Evolutionary conservation across 2,797 vertebrate genomes (phyloP), one percentile per base, ranked within the genome.

Genomic region (Megalops cyprinoides): DNA sequence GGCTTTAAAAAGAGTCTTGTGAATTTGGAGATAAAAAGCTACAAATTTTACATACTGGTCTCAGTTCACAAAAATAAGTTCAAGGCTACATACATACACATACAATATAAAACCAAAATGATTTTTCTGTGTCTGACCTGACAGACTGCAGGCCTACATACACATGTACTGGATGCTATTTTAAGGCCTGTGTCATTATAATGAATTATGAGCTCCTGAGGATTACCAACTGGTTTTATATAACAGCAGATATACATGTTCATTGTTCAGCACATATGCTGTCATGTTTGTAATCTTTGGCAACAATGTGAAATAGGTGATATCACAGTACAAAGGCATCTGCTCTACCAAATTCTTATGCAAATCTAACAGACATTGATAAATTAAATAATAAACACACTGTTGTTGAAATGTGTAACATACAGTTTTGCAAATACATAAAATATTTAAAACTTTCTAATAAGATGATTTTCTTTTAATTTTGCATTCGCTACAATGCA

Each of bases 401-500:
- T 28, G 15, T 28, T 62, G 10, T 4, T 2, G 9, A 12, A 62
- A 62, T 31, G 2, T 31, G 58, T 62, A 3, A 62, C 14, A 62
- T 62, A 58, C 4, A 62, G 28, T 58, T 62, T 62, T 62, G 62
- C 58, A 62, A 62, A 31, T 62, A 62, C 58, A 62, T 31, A 28
- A 60, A 60, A 31, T 31, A 62, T 28, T 28, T n/a, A n/a, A n/a
- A n/a, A n/a, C n/a, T n/a, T n/a, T n/a, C n/a, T n/a, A n/a, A n/a
- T n/a, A n/a, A n/a, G n/a, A n/a, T n/a, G n/a, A n/a, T n/a, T n/a
- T n/a, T n/a, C n/a, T n/a, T n/a, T n/a, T n/a, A n/a, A n/a, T n/a
- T 14, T 10, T 28, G 4, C 25, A 56, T 62, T 8, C 31, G 28
- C 9, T 31, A 62, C 25, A 62, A 28, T 31, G 31, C 31, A 31